Conservation (phyloP, 2,888 invertebrate genomes). For the Sarcophaga subvicina region DNA sequence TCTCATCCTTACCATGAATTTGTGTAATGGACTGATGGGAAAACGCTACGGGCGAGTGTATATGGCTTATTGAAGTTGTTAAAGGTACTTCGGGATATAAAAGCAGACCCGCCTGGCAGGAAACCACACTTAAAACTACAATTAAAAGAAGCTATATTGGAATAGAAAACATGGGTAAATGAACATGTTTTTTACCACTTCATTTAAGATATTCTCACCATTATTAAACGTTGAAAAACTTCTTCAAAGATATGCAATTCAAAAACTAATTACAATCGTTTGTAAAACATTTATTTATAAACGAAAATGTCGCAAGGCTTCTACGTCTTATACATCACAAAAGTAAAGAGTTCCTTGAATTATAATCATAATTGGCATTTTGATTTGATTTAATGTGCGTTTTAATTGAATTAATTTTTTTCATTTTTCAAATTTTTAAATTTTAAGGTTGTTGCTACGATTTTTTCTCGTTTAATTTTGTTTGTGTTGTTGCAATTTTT, state of each 20-base stretch:
- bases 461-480: slow-evolving; percentile 23
- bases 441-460: neutral
- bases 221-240: slow-evolving; percentile 6
- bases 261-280: neutral
- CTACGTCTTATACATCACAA: neutral
- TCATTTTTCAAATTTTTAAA: neutral
- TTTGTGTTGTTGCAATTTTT: neutral
- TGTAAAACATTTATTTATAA: too few relatives aligned
- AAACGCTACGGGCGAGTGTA: slow-evolving; percentile 22
- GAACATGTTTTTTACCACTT: neutral
- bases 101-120: slow-evolving; percentile 14
- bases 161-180: slow-evolving; percentile 1
- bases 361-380: slow-evolving; percentile 4
- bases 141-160: slow-evolving; percentile 14
- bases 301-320: too few relatives aligned
- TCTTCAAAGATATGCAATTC: neutral
- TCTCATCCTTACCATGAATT: neutral
- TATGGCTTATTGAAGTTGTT: neutral
- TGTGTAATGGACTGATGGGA: slow-evolving; percentile 49
- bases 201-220: slow-evolving; percentile 5
- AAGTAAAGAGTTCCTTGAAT: slow-evolving; percentile 22
- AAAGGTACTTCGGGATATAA: neutral
- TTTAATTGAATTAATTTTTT: slow-evolving; percentile 10
- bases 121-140: neutral
- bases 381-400: slow-evolving; percentile 15